A percentile compares a stretch with the other conserved stretches of the same genome.
Evolutionary conservation across 1,140 invertebrate species (phyloP).

Genomic region (Physella acuta): DNA sequence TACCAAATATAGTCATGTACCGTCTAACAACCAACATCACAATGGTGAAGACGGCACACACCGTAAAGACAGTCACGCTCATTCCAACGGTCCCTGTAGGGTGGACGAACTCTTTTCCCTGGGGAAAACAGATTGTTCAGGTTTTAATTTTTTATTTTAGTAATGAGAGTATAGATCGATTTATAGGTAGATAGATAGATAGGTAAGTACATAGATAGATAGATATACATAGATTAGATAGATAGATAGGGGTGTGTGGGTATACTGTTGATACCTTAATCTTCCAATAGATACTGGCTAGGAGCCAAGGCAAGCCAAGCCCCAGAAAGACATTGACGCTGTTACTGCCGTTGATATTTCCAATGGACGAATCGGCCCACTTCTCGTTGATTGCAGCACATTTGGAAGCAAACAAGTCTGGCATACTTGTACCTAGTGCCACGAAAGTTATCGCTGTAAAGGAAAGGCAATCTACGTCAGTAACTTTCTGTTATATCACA

Average conservation of each 20-base stretch:
- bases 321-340: constrained; percentile 71
- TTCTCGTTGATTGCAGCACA: constrained; percentile 60
- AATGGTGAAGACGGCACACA: constrained; percentile 63
- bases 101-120: constrained; percentile 64
- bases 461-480: constrained; percentile 70
- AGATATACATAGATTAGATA: no score
- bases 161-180: no score
- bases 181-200: no score
- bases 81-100: constrained; percentile 63
- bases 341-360: constrained; percentile 64
- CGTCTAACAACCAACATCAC: constrained; percentile 62
- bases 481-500: no score
- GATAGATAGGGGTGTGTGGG: no score
- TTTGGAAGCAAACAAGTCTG: constrained; percentile 67
- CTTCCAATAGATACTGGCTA: constrained; percentile 66
- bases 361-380: constrained; percentile 63
- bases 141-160: no score
- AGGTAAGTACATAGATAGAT: no score
- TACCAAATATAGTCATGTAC: constrained; percentile 62
- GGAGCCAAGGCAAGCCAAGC: constrained; percentile 69
- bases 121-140: constrained; percentile 45
- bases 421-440: constrained; percentile 73
- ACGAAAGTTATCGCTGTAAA: constrained; percentile 62
- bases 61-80: constrained; percentile 67
- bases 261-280: constrained; percentile 57